Conservation (phyloP, 2,888 invertebrate species). For the Digitonthophagus gazella region DNA sequence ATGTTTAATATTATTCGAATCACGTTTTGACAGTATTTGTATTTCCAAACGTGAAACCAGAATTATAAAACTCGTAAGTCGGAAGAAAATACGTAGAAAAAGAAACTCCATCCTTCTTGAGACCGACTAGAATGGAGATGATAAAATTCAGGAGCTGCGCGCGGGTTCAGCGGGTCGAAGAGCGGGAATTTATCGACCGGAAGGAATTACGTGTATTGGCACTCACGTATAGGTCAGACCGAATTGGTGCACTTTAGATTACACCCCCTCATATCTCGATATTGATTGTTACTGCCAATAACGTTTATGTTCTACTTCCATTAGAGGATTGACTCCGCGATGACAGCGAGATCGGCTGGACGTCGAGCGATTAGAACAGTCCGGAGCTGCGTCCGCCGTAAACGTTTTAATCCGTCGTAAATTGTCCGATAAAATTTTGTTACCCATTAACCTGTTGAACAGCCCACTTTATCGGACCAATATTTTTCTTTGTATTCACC, state of each 20-base stretch:
- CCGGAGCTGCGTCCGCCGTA: neutral
- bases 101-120: neutral
- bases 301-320: slow-evolving; percentile 14
- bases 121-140: neutral
- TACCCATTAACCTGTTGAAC: neutral
- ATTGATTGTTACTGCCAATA: slow-evolving; percentile 17
- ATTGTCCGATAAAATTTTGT: neutral
- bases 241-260: slow-evolving; percentile 5
- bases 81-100: neutral
- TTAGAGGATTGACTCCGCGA: slow-evolving; percentile 12
- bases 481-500: neutral
- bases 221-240: neutral
- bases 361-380: slow-evolving; percentile 4
- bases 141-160: neutral
- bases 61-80: neutral
- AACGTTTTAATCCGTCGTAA: neutral
- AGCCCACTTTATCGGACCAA: neutral
- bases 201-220: neutral
- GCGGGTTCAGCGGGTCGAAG: neutral
- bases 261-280: slow-evolving; percentile 7
- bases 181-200: neutral
- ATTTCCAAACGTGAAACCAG: neutral
- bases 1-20: no score
- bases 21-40: neutral
- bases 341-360: slow-evolving; percentile 8